A percentile compares a stretch with the other conserved stretches of the same genome.
These are phyloP conservation scores for Muraenolepis orangiensis DNA, from an alignment of 2,797 vertebrate species.

Conservation along the genomic window DNA sequence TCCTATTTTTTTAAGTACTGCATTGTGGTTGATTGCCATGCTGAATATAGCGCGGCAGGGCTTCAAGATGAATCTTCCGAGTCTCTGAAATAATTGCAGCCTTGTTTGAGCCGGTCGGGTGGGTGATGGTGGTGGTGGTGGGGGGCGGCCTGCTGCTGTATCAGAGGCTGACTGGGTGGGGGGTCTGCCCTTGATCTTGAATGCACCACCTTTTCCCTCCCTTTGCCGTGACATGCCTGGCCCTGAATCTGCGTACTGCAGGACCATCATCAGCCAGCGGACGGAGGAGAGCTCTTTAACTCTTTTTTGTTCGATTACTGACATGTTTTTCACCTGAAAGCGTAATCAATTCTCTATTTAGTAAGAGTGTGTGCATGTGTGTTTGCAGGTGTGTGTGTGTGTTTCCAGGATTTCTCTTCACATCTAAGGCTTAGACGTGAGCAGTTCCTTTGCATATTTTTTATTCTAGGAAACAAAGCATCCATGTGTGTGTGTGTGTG, in stretches of 20 bases:
- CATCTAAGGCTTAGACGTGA: neutral
- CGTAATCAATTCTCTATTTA: neutral
- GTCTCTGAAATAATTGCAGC: neutral
- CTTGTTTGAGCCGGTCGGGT: neutral
- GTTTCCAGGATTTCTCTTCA: neutral
- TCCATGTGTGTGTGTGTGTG: neutral
- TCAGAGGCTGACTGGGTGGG: slow-evolving; percentile 27
- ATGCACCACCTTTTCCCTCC: slow-evolving; percentile 10
- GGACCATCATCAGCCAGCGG: neutral
- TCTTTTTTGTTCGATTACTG: neutral
- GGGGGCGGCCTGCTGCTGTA: slow-evolving; percentile 30
- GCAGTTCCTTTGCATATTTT: neutral
- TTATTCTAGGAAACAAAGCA: neutral
- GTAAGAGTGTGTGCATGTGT: neutral
- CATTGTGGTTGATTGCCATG: neutral
- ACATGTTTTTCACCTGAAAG: neutral
- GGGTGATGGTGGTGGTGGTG: neutral
- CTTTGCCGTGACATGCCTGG: neutral
- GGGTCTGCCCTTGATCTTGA: slow-evolving; percentile 25
- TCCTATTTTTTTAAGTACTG: neutral
- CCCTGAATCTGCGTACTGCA: neutral
- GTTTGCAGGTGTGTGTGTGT: neutral
- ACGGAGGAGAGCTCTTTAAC: neutral
- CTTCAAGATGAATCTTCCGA: neutral
- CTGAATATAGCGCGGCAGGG: neutral